These are phyloP conservation scores for Sebastes oblongus DNA, from an alignment of 2,797 vertebrate species.

Conservation along the genomic window DNA sequence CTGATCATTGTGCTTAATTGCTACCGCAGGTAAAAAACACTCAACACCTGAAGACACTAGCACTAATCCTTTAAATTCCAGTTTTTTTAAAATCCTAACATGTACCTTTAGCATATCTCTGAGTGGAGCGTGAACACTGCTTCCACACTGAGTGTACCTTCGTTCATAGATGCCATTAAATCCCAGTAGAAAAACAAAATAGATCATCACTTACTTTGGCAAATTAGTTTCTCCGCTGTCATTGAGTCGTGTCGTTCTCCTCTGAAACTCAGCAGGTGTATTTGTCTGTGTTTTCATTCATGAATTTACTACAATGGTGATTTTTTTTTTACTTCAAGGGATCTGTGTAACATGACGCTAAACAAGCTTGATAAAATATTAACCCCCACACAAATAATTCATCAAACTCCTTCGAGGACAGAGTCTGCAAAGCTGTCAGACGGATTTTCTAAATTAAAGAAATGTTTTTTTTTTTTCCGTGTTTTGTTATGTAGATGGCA, in stretches of 20 bases:
- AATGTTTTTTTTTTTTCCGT: neutral
- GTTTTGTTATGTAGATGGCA: neutral
- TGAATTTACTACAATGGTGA: neutral
- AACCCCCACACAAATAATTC: conserved; percentile 70
- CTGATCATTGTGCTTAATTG: neutral
- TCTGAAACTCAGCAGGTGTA: neutral
- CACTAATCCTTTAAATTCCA: neutral
- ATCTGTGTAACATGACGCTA: conserved; percentile 56
- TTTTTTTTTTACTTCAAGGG: conserved; percentile 4
- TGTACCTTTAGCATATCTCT: neutral
- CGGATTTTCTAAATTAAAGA: conserved; percentile 17
- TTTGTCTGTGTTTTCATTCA: conserved; percentile 40
- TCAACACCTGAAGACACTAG: neutral
- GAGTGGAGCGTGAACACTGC: neutral
- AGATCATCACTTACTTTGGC: neutral
- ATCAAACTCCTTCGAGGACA: conserved; percentile 43
- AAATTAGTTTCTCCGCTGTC: neutral
- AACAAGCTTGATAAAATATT: conserved; percentile 67
- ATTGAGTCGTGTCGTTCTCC: neutral
- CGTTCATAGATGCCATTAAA: neutral
- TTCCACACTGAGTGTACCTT: neutral
- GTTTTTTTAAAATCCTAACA: neutral
- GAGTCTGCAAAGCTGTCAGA: conserved; percentile 4
- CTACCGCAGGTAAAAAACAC: neutral
- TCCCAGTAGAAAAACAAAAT: neutral